These are phyloP conservation scores for Oxycera nigricornis DNA, from an alignment of 2,888 invertebrate genomes.

Conservation along the genomic window DNA sequence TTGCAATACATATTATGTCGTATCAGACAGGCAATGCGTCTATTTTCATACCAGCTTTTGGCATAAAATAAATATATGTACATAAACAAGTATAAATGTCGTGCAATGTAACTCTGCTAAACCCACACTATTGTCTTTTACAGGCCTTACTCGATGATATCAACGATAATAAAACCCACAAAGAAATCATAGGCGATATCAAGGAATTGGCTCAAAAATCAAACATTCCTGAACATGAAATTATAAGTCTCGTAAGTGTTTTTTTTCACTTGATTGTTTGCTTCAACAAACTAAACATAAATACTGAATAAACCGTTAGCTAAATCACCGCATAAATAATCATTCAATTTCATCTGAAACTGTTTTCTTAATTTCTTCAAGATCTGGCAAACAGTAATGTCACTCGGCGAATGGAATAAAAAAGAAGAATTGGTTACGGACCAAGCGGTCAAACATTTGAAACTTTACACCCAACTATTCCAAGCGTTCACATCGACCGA, in stretches of 20 bases:
- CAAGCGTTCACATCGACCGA: slow-evolving; percentile 86
- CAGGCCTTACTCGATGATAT: slow-evolving; percentile 84
- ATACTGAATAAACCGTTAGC: too few relatives aligned
- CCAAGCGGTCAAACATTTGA: slow-evolving; percentile 90
- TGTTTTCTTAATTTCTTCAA: slow-evolving; percentile 54
- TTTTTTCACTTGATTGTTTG: too few relatives aligned
- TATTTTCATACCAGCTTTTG: too few relatives aligned
- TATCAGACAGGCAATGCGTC: too few relatives aligned
- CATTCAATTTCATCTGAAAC: not conserved
- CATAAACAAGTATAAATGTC: too few relatives aligned
- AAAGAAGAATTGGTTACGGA: slow-evolving; percentile 96
- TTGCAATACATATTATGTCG: too few relatives aligned
- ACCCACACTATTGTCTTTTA: slow-evolving; percentile 48
- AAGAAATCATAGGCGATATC: slow-evolving; percentile 85
- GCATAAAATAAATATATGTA: too few relatives aligned
- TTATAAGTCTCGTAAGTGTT: slow-evolving; percentile 76
- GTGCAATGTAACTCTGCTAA: too few relatives aligned
- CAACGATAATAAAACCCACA: slow-evolving; percentile 83
- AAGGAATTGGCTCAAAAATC: slow-evolving; percentile 85
- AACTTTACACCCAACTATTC: slow-evolving; percentile 84
- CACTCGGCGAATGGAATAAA: slow-evolving; percentile 97
- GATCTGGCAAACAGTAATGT: slow-evolving; percentile 96
- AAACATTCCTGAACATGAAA: slow-evolving; percentile 89
- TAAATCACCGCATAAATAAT: too few relatives aligned
- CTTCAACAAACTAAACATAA: too few relatives aligned